Evolutionary conservation across 2,888 invertebrate genomes (phyloP).

Genomic region (Erynnis tages): DNA sequence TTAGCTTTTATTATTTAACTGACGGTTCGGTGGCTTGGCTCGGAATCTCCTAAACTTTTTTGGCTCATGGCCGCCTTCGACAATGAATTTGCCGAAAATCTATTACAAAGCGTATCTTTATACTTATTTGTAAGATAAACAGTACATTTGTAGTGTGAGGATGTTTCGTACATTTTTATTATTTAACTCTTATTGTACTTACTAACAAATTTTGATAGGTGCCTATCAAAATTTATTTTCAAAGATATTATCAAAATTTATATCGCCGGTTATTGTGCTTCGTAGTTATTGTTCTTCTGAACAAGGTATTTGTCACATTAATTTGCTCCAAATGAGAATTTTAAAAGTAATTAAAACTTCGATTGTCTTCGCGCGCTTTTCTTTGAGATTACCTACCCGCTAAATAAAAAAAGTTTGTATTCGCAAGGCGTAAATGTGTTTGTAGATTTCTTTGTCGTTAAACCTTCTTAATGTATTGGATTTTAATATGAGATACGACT

Average conservation of each 20-base stretch:
- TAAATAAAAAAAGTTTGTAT: too few species aligned
- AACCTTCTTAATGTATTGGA: too few species aligned
- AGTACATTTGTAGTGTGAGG: too few species aligned
- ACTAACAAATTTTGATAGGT: too few species aligned
- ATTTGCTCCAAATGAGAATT: slow-evolving; percentile 18
- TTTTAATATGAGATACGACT: too few species aligned
- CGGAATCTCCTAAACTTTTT: slow-evolving; percentile 24
- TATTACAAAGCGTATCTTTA: slow-evolving; percentile 21
- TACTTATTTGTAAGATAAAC: slow-evolving; percentile 7
- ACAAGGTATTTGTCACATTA: slow-evolving; percentile 4
- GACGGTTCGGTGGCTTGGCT: slow-evolving; percentile 22
- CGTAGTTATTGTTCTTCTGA: neutral
- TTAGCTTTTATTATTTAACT: slow-evolving; percentile 26
- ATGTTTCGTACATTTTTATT: too few species aligned
- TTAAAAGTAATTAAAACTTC: slow-evolving; percentile 26
- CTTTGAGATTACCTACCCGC: too few species aligned
- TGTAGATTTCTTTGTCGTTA: too few species aligned
- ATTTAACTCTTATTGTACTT: too few species aligned
- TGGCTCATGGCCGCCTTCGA: slow-evolving; percentile 13
- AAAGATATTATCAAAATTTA: too few species aligned
- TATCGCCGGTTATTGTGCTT: neutral
- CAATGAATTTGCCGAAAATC: slow-evolving; percentile 26
- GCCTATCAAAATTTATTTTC: too few species aligned
- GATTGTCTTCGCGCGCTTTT: slow-evolving; percentile 18
- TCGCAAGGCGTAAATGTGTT: too few species aligned